Evolutionary conservation across 2,113 vertebrate species (phyloP).

Genomic region (Dasyprocta punctata): DNA sequence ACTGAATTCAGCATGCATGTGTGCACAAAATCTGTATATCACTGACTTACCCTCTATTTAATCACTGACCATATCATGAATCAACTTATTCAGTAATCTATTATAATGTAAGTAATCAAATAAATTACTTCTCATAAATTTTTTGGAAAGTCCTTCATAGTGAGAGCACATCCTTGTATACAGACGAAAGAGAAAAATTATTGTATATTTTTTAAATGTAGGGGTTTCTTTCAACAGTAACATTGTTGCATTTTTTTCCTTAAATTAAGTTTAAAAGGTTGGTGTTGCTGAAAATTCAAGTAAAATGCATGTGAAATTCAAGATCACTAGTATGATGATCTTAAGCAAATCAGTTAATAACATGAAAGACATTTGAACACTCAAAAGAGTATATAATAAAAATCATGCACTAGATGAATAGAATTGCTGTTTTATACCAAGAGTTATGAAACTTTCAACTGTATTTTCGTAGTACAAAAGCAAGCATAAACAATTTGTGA

Average conservation of each 20-base stretch:
- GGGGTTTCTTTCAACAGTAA: background rate
- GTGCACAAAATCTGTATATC: background rate
- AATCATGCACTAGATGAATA: background rate
- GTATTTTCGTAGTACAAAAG: background rate
- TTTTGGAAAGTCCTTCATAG: background rate
- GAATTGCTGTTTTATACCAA: background rate
- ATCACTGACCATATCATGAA: background rate
- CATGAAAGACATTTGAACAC: background rate
- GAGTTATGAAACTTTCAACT: background rate
- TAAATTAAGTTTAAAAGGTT: slow-evolving; percentile 33
- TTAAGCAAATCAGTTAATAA: slow-evolving; percentile 37
- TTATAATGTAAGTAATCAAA: background rate
- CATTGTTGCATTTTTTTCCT: background rate
- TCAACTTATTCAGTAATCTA: background rate
- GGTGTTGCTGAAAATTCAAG: background rate
- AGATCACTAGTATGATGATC: slow-evolving; percentile 4
- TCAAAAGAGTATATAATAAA: background rate
- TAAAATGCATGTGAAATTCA: slow-evolving; percentile 27
- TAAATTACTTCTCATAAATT: background rate
- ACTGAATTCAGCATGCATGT: background rate
- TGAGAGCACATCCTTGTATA: background rate
- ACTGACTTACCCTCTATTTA: background rate
- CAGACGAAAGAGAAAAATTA: background rate
- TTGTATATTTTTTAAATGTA: background rate
- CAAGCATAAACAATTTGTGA: background rate